Evolutionary conservation across 2,797 vertebrate genomes (phyloP), one percentile per base, ranked within the genome.

Genomic region (Sebastes glaucus): DNA sequence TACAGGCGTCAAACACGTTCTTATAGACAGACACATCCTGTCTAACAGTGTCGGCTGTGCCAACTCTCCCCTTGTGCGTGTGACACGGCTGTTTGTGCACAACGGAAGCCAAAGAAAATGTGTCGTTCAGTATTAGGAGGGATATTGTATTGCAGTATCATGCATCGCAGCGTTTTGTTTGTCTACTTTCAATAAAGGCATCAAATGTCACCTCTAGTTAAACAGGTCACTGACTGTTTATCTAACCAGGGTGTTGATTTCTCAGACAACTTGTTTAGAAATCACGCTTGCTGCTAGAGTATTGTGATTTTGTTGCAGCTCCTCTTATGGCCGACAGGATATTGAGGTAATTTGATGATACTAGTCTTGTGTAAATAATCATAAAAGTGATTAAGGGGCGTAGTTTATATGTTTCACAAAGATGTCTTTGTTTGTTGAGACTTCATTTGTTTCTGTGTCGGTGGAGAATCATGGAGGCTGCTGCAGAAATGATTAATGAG

Each of bases 141-240:
- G 13, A 35, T 68, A 81, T 85, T 56, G 11, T 10, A 49, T 86
- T 63, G 22, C 78, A 56, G 56, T 22, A n/a, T 87, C 14, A 3
- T 32, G 70, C 59, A n/a, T 20, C 53, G 33, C 13, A 10, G 49
- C 0, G 2, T 18, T 68, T 32, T 25, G 57, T 70, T 55, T 53
- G 38, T 67, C 35, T 60, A 7, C 42, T 78, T 30, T 78, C 25
- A 65, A 7, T 61, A 23, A 73, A 56, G 61, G 14, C 59, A 20
- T 61, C 23, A 11, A n/a, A 42, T n/a, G 3, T 61, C 64, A 46
- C 18, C 14, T 63, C 18, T 6, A 22, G 23, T 5, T 3, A 7
- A 33, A 18, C 32, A 3, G 2, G n/a, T 16, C 3, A 10, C 55
- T 16, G 1, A 7, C 14, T 11, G 1, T 63, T 38, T 23, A 30